Evolutionary conservation across 2,797 vertebrate species (phyloP).

Genomic region (Phrynocephalus forsythii): DNA sequence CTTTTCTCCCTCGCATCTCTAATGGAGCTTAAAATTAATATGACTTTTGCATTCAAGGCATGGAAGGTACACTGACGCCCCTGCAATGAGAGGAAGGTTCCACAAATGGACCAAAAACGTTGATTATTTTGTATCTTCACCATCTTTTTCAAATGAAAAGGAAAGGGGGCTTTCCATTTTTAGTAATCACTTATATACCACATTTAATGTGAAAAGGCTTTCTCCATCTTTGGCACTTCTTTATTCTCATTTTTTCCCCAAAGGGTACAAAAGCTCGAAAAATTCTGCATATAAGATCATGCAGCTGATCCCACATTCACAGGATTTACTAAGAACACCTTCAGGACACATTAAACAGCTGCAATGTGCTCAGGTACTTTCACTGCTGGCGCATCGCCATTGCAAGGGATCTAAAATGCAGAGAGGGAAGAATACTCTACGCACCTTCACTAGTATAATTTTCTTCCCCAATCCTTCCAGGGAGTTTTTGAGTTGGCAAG

Average conservation of each 20-base stretch:
- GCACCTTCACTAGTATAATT: background rate
- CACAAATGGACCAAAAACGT: slow-evolving; percentile 29
- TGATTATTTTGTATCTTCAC: slow-evolving; percentile 24
- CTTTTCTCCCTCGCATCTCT: slow-evolving; percentile 64
- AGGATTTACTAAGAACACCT: background rate
- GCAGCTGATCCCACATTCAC: background rate
- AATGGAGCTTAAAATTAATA: slow-evolving; percentile 74
- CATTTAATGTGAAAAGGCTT: background rate
- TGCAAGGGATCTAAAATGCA: background rate
- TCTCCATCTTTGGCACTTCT: background rate
- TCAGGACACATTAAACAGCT: background rate
- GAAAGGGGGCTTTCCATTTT: background rate
- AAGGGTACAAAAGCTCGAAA: background rate
- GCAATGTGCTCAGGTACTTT: background rate
- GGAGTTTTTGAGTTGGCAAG: background rate
- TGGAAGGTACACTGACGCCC: slow-evolving; percentile 48
- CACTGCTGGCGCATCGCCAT: background rate
- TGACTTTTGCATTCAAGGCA: slow-evolving; percentile 64
- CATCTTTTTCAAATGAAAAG: slow-evolving; percentile 22
- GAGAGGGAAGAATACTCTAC: background rate
- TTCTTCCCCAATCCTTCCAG: background rate
- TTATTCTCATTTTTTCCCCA: background rate
- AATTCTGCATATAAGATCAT: background rate
- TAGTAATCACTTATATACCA: slow-evolving; percentile 11
- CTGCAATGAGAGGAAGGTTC: slow-evolving; percentile 33